Base-by-base conservation (phyloP, 2,888 invertebrate genomes). In the Cabera pusaria region DNA sequence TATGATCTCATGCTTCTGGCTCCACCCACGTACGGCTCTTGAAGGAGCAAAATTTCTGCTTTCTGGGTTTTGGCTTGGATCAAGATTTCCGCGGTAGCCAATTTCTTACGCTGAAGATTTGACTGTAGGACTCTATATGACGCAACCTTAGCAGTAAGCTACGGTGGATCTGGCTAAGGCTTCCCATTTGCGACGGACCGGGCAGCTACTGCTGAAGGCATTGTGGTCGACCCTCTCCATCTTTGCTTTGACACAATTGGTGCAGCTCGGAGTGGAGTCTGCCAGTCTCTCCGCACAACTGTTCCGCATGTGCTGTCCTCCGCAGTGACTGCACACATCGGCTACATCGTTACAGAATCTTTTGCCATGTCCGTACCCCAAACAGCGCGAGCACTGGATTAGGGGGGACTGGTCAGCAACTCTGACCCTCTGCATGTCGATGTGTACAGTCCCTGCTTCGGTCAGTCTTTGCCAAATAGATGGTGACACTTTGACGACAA, bases 131-230 rank as follows among this genome's bases (percentile, higher is more conserved):
- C 16, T 16, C 16, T 5, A 5, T 16, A 16, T 8, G n/a, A n/a
- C n/a, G n/a, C 24, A 5, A 10, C 19, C 21, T 48, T 19, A 48
- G 32, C 48, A 44, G 8, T 44, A 49, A 0, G 35, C 29, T 2
- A 45, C 27, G 2, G 27, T 6, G 2, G 46, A 8, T 4, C 49
- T 2, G 1, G 46, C 49, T 11, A 45, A 6, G 1, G 4, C 8
- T 1, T 49, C 45, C 45, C 43, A 40, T 6, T n/a, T 21, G 1
- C 10, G 1, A 1, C 39, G 7, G 0, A 43, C 21, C 1, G 35
- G 31, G 7, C 35, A 39, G 4, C 8, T 23, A 2, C 0, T 1
- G 28, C 7, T 17, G 14, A 20, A 23, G 6, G 29, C 36, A 16
- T 26, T 29, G 17, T 41, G 26, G 0, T 22, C 32, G 5, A 10